Base-by-base conservation (phyloP, 30 jellyfish, hydroid and myxozoan species). In the Haliclystus octoradiatus region DNA sequence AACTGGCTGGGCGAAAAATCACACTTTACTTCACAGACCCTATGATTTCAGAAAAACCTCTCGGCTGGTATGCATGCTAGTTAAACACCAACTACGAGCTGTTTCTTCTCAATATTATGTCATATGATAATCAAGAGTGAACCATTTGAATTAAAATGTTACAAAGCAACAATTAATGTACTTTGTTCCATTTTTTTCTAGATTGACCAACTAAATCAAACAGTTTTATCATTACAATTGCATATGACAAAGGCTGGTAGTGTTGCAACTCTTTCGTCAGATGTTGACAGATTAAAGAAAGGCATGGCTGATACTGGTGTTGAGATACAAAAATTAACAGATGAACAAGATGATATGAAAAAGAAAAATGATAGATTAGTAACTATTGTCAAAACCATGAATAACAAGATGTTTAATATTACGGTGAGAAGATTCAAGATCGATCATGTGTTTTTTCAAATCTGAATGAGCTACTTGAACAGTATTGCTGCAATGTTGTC, bases 281-380 rank as follows among this genome's bases (percentile, higher is more conserved):
- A 71, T 61, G 72, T 80, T n/a, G 61, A 52, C 27, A 24, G 52
- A 24, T 67, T 80, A 46, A 67, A 80, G 76, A 80, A 80, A 65
- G 93, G 93, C 27, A 80, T 80, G 93, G 93, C 84, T 15, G 93
- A 71, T 33, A 71, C 85, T 4, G 93, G 93, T 3, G 85, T 77
- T 5, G 93, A 72, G 52, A 52, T 80, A 23, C 66, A 72, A 47
- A 72, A 66, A 69, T 72, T 80, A 5, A 31, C 84, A 13, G 93
- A 71, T 65, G 81, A 80, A 1, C 51, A 46, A 33, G 85, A 62
- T 50, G 77, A 73, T 14, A 72, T 81, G 28, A 68, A 79, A 69
- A 69, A 62, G 28, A 62, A 74, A 40, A 29, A 67, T 1, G 25
- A 63, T 13, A 64, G 63, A 0, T 40, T 79, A 49, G 61, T 81